phyloP scores from a whole-genome alignment of 2,113 vertebrate genomes.

The Oostethus manadensis region DNA sequence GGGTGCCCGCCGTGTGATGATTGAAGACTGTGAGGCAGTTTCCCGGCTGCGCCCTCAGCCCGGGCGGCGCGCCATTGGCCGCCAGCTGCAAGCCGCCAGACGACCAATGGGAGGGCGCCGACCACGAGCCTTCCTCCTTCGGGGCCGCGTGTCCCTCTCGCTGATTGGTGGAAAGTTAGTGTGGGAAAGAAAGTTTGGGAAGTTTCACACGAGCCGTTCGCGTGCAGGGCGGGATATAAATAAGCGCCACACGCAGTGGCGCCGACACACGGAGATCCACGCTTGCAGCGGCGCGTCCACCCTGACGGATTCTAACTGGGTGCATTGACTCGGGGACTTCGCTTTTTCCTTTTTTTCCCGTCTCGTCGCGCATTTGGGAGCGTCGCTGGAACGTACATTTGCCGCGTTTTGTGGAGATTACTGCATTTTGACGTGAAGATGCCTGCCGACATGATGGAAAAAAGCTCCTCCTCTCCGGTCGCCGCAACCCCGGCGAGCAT shows the following conservation, averaged over 20 bases:
- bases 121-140: constrained; percentile 86
- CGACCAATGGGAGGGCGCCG: constrained; percentile 89
- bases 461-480: constrained; percentile 87
- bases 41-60: constrained; percentile 77
- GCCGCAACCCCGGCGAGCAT: constrained; percentile 89
- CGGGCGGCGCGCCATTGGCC: constrained; percentile 84
- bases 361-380: background rate
- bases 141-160: constrained; percentile 84
- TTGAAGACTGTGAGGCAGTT: constrained; percentile 75
- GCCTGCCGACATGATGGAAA: constrained; percentile 96
- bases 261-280: constrained; percentile 66
- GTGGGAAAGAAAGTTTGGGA: constrained; percentile 99
- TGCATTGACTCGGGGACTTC: constrained; percentile 47
- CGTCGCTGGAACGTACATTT: constrained; percentile 57
- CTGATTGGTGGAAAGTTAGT: constrained; percentile 96
- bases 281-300: constrained; percentile 41
- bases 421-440: constrained; percentile 69
- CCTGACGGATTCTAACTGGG: constrained; percentile 49
- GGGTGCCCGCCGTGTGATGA: constrained; percentile 68
- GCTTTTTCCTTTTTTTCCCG: constrained; percentile 29
- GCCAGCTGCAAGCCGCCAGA: constrained; percentile 72
- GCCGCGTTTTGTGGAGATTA: constrained; percentile 59
- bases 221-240: constrained; percentile 94
- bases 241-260: constrained; percentile 79
- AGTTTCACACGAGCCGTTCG: constrained; percentile 99